phyloP scores from a whole-genome alignment of 1,140 invertebrate genomes.

The Manduca sexta region DNA sequence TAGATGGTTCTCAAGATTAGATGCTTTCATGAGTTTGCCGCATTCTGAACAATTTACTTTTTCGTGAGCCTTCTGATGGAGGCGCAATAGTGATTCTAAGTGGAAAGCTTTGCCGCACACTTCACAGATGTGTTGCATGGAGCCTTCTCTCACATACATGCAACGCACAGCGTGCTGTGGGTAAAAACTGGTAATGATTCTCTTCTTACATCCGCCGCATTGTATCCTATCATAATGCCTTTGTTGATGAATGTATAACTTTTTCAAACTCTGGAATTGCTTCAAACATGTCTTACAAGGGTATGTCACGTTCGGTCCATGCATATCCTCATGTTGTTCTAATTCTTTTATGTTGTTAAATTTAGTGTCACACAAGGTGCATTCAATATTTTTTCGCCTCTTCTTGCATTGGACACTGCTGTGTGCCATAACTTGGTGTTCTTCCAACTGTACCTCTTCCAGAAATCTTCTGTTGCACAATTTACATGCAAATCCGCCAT shows the following conservation, averaged over 20 bases:
- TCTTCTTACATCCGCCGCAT: conserved; percentile 20
- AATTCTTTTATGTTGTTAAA: conserved; percentile 23
- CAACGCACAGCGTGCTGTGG: conserved; percentile 20
- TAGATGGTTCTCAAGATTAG: conserved; percentile 22
- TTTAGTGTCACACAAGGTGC: conserved; percentile 23
- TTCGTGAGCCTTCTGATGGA: conserved; percentile 19
- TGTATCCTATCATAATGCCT: conserved; percentile 25
- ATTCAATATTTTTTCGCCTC: conserved; percentile 21
- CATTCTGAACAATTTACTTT: conserved; percentile 18
- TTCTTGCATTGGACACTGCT: conserved; percentile 28
- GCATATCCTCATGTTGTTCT: conserved; percentile 18
- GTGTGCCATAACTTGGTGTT: conserved; percentile 23
- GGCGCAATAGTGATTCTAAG: conserved; percentile 10
- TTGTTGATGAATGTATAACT: conserved; percentile 25
- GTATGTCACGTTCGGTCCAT: conserved; percentile 9
- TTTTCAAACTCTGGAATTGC: conserved; percentile 20
- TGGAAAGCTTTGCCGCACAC: conserved; percentile 21
- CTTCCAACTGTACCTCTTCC: conserved; percentile 15
- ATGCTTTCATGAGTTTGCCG: conserved; percentile 16
- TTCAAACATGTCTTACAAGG: conserved; percentile 25
- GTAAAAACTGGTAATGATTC: conserved; percentile 17
- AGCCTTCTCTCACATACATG: conserved; percentile 2
- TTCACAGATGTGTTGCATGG: conserved; percentile 15
- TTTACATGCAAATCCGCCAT: conserved; percentile 14
- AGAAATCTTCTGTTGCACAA: conserved; percentile 26